Evolutionary conservation across 2,888 invertebrate species (phyloP), one percentile per base, ranked within the genome.

Genomic region (Orthonevra nobilis): DNA sequence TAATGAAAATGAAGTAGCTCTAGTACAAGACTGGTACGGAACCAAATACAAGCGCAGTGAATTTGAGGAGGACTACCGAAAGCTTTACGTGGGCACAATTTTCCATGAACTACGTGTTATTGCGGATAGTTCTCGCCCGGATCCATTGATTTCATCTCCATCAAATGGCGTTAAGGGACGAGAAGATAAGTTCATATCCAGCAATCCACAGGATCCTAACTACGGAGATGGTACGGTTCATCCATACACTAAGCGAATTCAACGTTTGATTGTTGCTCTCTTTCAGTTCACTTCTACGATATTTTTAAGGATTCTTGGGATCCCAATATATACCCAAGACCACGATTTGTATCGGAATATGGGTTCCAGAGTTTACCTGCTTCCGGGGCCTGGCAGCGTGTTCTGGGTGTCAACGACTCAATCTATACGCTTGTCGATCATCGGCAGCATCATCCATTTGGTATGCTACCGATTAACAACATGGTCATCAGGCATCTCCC

Each of bases 321-420:
- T 84, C 90, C 92, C 48, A 91, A 91, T 68, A 92, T 92, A 3
- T 97, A 94, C 86, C 95, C 95, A 0, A 91, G 91, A 9, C 93
- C 97, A 0, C 91, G 99, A 83, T 98, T 99, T 88, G 93, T 94
- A 2, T 98, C 99, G 0, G 99, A 99, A 88, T 99, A 97, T 86
- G 99, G 99, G 0, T 94, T 95, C 82, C 98, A 99, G 88, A 95
- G 97, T 0, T 90, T 96, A 81, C 97, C 98, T 0, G 93, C 94
- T 1, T 86, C 93, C 12, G 89, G 90, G 32, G 92, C 96, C 0
- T 90, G 96, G 88, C 86, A 89, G 40, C 90, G 91, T 10, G 93
- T 93, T 0, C 90, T 92, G 0, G 89, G 89, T 10, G 86, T 89
- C 2, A 83, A 85, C 1, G 87, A 89, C 30, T 92, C 93, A 86